Evolutionary conservation across 2,113 vertebrate genomes (phyloP).

Genomic region (Syngnathoides biaculeatus): DNA sequence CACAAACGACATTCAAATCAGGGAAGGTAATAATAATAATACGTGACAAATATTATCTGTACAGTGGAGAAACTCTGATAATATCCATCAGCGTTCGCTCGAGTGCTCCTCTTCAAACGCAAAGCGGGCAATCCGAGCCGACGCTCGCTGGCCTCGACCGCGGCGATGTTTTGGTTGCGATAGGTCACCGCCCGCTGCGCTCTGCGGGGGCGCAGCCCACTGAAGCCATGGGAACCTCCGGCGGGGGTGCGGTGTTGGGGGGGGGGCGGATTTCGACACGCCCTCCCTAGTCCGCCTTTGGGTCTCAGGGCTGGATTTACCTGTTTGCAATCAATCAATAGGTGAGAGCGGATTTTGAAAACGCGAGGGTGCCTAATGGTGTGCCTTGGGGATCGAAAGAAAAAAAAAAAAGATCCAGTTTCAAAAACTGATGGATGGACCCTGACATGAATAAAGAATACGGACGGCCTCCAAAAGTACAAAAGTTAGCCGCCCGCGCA

Average conservation of each 20-base stretch:
- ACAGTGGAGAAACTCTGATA: neutral
- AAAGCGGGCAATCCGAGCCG: neutral
- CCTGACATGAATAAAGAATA: neutral
- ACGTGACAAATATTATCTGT: neutral
- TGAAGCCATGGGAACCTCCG: conserved; percentile 44
- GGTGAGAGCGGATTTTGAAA: neutral
- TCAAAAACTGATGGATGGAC: neutral
- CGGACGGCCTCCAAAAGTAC: neutral
- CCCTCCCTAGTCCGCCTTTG: neutral
- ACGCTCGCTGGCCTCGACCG: neutral
- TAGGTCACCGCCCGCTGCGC: conserved; percentile 39
- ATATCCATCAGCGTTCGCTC: neutral
- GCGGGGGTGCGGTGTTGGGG: conserved; percentile 27
- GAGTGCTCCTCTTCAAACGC: neutral
- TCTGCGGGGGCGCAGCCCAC: conserved; percentile 23
- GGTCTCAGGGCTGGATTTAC: conserved; percentile 9
- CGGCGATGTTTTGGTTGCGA: conserved; percentile 29
- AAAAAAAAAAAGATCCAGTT: no score
- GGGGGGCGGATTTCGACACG: neutral
- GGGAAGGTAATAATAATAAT: no score
- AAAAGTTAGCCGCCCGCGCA: conserved; percentile 3
- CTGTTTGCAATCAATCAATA: neutral
- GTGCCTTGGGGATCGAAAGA: no score
- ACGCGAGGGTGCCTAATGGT: no score
- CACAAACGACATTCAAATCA: neutral